Evolutionary conservation across 2,888 invertebrate genomes (phyloP).

Genomic region (Pimpla rufipes): DNA sequence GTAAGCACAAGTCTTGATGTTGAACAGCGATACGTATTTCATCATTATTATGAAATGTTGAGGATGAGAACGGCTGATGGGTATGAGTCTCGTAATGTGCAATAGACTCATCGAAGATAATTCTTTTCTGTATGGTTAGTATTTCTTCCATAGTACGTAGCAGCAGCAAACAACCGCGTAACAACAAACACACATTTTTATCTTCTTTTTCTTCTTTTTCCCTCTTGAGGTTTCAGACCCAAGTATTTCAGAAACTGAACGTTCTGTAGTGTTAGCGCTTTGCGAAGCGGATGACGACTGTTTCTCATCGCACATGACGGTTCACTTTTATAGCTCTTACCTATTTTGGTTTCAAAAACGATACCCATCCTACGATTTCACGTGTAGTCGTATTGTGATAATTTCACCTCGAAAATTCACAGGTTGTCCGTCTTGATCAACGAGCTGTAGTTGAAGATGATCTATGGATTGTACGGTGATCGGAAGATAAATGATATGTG

Average conservation of each 20-base stretch:
- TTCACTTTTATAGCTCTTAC: conserved; percentile 12
- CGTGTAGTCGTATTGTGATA: conserved; percentile 76
- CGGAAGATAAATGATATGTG: conserved; percentile 71
- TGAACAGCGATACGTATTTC: background rate
- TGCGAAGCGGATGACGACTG: background rate
- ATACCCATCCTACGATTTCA: conserved; percentile 45
- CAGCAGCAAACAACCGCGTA: background rate
- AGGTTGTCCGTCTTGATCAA: conserved; percentile 74
- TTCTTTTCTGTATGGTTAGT: conserved; percentile 1
- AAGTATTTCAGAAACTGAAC: conserved; percentile 48
- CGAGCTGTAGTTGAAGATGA: conserved; percentile 68
- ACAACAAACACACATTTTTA: background rate
- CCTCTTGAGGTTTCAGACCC: background rate
- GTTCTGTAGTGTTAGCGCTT: conserved; percentile 53
- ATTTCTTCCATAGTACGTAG: conserved; percentile 14
- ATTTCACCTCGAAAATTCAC: conserved; percentile 68
- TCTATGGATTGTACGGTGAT: conserved; percentile 63
- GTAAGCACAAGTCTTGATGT: background rate
- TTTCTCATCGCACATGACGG: background rate
- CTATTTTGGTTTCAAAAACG: conserved; percentile 23
- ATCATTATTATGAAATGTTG: background rate
- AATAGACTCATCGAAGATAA: conserved; percentile 20
- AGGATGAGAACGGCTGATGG: conserved; percentile 13
- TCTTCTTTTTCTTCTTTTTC: background rate
- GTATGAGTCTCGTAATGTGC: conserved; percentile 14